A percentile compares a stretch with the other conserved stretches of the same genome.
Evolutionary conservation across 2,888 invertebrate species (phyloP).

Genomic region (Julus scanicus): DNA sequence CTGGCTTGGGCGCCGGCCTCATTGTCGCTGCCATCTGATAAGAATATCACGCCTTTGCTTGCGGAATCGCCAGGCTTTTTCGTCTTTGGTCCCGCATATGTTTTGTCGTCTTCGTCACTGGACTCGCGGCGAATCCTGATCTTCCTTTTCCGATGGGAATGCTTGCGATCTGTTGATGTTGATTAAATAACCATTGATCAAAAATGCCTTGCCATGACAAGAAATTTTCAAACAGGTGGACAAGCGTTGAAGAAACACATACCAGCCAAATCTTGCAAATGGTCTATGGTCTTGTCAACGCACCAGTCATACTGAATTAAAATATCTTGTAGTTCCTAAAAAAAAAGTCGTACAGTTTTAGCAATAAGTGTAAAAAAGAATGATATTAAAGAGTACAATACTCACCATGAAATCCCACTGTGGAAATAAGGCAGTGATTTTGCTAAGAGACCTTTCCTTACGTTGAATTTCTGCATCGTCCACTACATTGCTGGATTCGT

Average conservation of each 20-base stretch:
- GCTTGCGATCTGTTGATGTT: neutral
- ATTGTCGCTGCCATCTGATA: slow-evolving; percentile 2
- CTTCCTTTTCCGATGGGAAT: slow-evolving; percentile 14
- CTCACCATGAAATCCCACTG: slow-evolving; percentile 41
- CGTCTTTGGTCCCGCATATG: neutral
- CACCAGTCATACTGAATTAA: slow-evolving; percentile 46
- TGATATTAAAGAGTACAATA: neutral
- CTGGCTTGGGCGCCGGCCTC: no score
- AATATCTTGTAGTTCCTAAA: slow-evolving; percentile 53
- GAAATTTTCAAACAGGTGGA: no score
- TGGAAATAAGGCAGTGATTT: slow-evolving; percentile 52
- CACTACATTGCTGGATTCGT: neutral
- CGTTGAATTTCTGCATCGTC: slow-evolving; percentile 21
- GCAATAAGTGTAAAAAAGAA: neutral
- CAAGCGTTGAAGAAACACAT: no score
- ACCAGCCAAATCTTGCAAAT: neutral
- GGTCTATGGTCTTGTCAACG: neutral
- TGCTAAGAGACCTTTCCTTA: slow-evolving; percentile 38
- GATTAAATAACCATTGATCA: no score
- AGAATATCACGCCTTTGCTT: neutral
- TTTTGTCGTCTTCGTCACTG: neutral
- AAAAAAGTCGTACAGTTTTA: neutral
- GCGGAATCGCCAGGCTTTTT: neutral
- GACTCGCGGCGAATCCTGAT: neutral
- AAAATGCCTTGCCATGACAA: no score